Evolutionary conservation across 1,140 invertebrate species (phyloP).

Genomic region (Papilio aristodemus): DNA sequence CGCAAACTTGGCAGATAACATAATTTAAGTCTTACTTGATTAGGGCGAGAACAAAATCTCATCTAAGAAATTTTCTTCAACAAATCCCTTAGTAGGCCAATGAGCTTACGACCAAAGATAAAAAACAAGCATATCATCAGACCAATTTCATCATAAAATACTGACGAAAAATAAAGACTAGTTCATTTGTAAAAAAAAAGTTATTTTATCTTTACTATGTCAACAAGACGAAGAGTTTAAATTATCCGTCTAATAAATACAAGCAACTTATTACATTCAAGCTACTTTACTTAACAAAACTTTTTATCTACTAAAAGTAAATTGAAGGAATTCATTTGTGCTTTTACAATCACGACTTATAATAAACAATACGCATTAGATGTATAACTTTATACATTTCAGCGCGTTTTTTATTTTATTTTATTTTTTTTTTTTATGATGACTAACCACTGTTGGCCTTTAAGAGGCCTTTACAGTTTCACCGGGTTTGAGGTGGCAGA

Average conservation of each 20-base stretch:
- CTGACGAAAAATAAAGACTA: not conserved
- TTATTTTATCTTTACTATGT: not conserved
- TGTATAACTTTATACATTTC: too few species aligned
- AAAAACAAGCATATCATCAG: too few species aligned
- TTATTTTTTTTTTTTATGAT: too few species aligned
- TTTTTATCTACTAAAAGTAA: not conserved
- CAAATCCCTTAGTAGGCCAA: not conserved
- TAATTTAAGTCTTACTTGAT: slow-evolving; percentile 5
- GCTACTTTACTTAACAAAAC: not conserved
- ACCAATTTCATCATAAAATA: not conserved
- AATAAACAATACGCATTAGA: too few species aligned
- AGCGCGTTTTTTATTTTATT: too few species aligned
- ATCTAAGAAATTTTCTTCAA: not conserved
- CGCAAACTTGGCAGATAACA: not conserved
- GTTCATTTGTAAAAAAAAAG: not conserved
- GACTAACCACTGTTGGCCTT: too few species aligned
- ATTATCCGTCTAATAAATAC: not conserved
- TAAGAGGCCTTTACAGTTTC: too few species aligned
- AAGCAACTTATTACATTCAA: not conserved
- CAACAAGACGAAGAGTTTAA: not conserved
- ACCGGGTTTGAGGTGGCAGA: too few species aligned
- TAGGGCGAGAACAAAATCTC: slow-evolving; percentile 2
- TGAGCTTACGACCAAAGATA: not conserved
- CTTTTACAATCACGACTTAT: not conserved
- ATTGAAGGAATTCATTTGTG: not conserved